Percentiles rank a stretch among this genome's conserved stretches.
These are phyloP conservation scores for Montipora capitata DNA, from an alignment of 92 coral and sea anemone species.

Conservation along the genomic window DNA sequence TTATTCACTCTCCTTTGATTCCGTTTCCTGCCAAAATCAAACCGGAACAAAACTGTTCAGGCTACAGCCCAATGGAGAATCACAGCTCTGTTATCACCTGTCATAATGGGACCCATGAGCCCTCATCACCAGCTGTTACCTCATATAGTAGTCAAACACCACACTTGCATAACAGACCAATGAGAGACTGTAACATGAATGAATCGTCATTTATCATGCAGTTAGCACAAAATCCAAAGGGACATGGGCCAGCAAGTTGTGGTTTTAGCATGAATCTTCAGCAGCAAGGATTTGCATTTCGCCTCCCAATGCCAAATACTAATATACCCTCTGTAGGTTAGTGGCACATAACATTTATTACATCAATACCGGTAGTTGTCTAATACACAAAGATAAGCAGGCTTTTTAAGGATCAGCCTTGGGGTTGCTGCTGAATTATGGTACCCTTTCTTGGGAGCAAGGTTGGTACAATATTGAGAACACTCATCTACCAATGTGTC, in stretches of 20 bases:
- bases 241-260: slow-evolving; percentile 64
- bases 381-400: too few species aligned
- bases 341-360: neutral
- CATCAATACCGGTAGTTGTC: neutral
- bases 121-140: slow-evolving; percentile 87
- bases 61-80: slow-evolving; percentile 79
- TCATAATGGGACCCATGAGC: slow-evolving; percentile 70
- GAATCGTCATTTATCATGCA: slow-evolving; percentile 83
- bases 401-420: too few species aligned
- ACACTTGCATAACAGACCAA: slow-evolving; percentile 61
- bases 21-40: slow-evolving; percentile 89
- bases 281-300: slow-evolving; percentile 85
- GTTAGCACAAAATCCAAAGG: slow-evolving; percentile 78
- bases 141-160: slow-evolving; percentile 76
- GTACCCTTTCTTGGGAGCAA: too few species aligned
- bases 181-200: slow-evolving; percentile 82
- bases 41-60: slow-evolving; percentile 90
- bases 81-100: slow-evolving; percentile 79
- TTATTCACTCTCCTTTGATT: slow-evolving; percentile 81
- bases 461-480: too few species aligned
- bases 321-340: slow-evolving; percentile 69
- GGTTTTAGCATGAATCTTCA: slow-evolving; percentile 81
- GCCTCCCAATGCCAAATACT: slow-evolving; percentile 64
- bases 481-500: too few species aligned
- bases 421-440: too few species aligned